phyloP scores from a whole-genome alignment of 2,113 vertebrate species.

The Megaceryle torquata region DNA sequence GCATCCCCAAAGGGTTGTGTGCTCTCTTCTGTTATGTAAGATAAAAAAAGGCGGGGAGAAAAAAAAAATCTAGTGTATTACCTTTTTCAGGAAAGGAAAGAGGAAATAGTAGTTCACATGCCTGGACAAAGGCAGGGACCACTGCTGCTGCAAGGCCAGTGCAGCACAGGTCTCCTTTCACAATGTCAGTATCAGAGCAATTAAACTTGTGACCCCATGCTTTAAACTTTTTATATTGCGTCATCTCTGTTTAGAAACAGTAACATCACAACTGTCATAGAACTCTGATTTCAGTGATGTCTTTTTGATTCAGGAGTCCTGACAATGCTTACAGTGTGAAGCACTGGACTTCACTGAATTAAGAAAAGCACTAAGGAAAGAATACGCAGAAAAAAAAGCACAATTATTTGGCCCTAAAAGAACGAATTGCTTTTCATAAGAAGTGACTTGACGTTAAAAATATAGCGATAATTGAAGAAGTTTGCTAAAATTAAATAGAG shows the following conservation, averaged over 20 bases:
- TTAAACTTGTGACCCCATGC: background rate
- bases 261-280: background rate
- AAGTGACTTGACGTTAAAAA: background rate
- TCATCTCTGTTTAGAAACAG: background rate
- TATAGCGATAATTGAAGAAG: background rate
- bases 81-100: background rate
- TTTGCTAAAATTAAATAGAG: conserved; percentile 12
- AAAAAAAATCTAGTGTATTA: background rate
- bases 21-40: background rate
- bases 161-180: background rate
- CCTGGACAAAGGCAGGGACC: background rate
- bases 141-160: background rate
- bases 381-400: background rate
- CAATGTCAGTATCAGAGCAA: background rate
- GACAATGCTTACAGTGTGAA: background rate
- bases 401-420: background rate
- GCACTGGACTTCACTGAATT: background rate
- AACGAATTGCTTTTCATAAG: background rate
- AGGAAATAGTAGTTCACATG: background rate
- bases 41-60: background rate
- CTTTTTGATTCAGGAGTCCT: background rate
- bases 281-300: background rate
- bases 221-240: background rate
- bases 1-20: background rate
- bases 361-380: background rate